Base-by-base conservation (phyloP, 2,113 vertebrate species). In the Varanus salvator region DNA sequence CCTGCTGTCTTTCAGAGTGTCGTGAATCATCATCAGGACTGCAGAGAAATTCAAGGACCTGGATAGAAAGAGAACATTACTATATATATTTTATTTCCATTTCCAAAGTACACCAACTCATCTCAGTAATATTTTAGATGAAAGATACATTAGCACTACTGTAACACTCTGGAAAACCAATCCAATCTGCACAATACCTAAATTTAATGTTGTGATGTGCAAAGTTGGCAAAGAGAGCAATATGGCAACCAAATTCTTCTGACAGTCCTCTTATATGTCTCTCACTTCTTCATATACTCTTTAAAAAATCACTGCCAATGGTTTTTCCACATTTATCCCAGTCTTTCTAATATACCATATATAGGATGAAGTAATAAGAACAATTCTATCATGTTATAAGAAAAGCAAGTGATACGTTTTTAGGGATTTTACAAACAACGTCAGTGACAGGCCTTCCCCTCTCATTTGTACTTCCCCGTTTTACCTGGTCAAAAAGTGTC, bases 21-120 rank as follows among this genome's bases (percentile, higher is more conserved):
- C 99, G 97, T 68, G 98, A 99, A 80, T 99, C 98, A 14, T 99
- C 99, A 8, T 99, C 99, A 0, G 99, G 98, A 92, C 98, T 98
- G 89, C 99, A 99, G 31, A 99, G 97, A 93, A 99, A 99, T 94
- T 99, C 99, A 86, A 99, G 98, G 48, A 99, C 99, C 99, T 99
- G 92, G 1, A 31, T 78, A 89, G 87, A 93, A 85, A 91, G 48
- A 12, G 0, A 88, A 31, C 90, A 9, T 0, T 7, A 54, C n/a
- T 54, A 75, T 75, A 21, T 50, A 69, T 0, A 66, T 0, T 71
- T 7, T 54, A 82, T 54, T 54, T 88, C n/a, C 60, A 87, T 17
- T 66, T 44, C 77, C n/a, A 72, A 88, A 34, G 64, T 34, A 66
- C 38, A 81, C 68, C 50, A 54, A 23, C 57, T 69, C 14, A 50